Base-by-base conservation (phyloP, 2,797 vertebrate genomes). In the Basileuterus tristriatus region DNA sequence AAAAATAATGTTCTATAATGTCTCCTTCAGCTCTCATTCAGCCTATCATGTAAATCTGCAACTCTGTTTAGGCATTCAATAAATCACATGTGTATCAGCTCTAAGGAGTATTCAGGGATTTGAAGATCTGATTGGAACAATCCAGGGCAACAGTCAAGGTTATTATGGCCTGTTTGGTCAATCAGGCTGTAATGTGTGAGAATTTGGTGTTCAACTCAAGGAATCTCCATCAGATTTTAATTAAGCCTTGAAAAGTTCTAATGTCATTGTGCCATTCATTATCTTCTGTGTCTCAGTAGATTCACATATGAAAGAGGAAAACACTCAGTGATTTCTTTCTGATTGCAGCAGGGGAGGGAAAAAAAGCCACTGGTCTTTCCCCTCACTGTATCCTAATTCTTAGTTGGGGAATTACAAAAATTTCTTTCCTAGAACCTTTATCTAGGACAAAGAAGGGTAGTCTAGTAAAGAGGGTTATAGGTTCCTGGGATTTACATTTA, bases 1-100 rank as follows among this genome's bases (percentile, higher is more conserved):
- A 46, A 60, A 24, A 15, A 8, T 8, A 6, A 11, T 6, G 2
- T 29, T 11, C 43, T n/a, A 1, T 22, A 49, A 9, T 5, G n/a
- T 15, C 27, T 50, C 8, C 43, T 22, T 69, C 37, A 22, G 12
- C 12, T 22, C 36, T 56, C 7, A 49, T 7, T 22, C 22, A 76
- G 10, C 14, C 27, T 24, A 6, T 17, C 18, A n/a, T 6, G 10
- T 43, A 43, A 49, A 76, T 29, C 37, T 44, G 3, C 24, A 76
- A 19, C 8, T 12, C 18, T 26, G 1, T 41, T 34, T 12, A 36
- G 30, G 12, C 34, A 55, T 47, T 41, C 30, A 86, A 3, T 18
- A 62, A 41, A 41, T 39, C 55, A 34, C 20, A 53, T 36, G 34
- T 30, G 2, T 36, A 3, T 41, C 30, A 10, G 21, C 52, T 36